Conservation (phyloP, 2,888 invertebrate species). For the Iphiclides podalirius region DNA sequence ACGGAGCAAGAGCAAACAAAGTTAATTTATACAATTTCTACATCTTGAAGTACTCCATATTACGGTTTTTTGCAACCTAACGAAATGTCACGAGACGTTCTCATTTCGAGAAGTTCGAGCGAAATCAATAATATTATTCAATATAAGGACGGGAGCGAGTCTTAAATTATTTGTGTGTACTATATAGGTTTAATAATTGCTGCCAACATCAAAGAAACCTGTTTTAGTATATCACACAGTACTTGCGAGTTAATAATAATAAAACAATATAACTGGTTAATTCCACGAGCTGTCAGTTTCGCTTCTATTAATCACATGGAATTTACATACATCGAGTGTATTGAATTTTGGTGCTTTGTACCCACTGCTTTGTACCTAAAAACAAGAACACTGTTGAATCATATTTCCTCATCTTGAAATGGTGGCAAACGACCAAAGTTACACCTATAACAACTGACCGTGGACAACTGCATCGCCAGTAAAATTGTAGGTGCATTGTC, state of each 20-base stretch:
- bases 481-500: no score
- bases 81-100: slow-evolving; percentile 18
- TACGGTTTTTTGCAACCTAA: slow-evolving; percentile 15
- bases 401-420: no score
- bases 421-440: no score
- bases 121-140: slow-evolving; percentile 14
- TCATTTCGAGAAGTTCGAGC: slow-evolving; percentile 11
- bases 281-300: neutral
- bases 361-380: no score
- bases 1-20: slow-evolving; percentile 13
- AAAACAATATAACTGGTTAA: neutral
- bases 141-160: slow-evolving; percentile 7
- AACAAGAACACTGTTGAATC: no score
- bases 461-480: no score
- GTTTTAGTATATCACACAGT: neutral
- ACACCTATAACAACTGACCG: no score
- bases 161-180: slow-evolving; percentile 4
- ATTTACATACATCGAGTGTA: no score
- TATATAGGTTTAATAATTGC: slow-evolving; percentile 2
- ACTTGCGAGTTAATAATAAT: neutral
- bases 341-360: no score
- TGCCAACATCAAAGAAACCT: neutral
- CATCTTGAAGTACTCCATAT: slow-evolving; percentile 4
- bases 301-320: no score
- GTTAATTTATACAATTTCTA: slow-evolving; percentile 23